phyloP scores from a whole-genome alignment of 2,113 vertebrate species.

The Acrocephalus arundinaceus region DNA sequence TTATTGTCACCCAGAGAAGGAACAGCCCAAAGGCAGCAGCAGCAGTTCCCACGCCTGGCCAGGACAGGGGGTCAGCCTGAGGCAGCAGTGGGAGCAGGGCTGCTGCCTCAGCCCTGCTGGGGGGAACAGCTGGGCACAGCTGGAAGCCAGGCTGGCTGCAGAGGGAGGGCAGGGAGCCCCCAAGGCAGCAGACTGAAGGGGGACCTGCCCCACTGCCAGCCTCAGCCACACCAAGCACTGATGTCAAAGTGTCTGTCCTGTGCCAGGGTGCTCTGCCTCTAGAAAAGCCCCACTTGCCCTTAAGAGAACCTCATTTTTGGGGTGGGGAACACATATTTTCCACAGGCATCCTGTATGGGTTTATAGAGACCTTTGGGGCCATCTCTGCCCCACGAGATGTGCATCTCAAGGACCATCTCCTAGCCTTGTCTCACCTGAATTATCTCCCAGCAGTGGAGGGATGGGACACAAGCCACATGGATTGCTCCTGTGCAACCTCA shows the following conservation, averaged over 20 bases:
- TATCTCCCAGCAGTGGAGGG: background rate
- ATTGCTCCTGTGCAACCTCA: background rate
- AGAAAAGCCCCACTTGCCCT: background rate
- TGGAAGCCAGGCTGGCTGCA: background rate
- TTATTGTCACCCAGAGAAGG: background rate
- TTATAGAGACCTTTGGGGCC: rapidly evolving
- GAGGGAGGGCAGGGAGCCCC: rapidly evolving
- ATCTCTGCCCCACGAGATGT: background rate
- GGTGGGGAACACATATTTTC: background rate
- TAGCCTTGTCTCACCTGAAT: background rate
- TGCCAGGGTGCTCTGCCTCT: background rate
- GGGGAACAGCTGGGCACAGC: background rate
- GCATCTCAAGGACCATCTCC: background rate
- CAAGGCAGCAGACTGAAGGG: background rate
- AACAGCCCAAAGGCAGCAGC: background rate
- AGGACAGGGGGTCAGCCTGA: background rate
- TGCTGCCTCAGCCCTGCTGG: too few relatives aligned
- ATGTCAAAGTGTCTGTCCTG: background rate
- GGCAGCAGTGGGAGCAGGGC: too few relatives aligned
- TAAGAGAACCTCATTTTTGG: background rate
- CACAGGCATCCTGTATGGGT: background rate
- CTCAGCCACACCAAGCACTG: background rate
- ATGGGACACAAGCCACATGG: background rate
- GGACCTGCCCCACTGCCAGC: background rate
- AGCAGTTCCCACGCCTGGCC: rapidly evolving